Conservation (phyloP, 2,797 vertebrate species). For the Micromesistius poutassou region DNA sequence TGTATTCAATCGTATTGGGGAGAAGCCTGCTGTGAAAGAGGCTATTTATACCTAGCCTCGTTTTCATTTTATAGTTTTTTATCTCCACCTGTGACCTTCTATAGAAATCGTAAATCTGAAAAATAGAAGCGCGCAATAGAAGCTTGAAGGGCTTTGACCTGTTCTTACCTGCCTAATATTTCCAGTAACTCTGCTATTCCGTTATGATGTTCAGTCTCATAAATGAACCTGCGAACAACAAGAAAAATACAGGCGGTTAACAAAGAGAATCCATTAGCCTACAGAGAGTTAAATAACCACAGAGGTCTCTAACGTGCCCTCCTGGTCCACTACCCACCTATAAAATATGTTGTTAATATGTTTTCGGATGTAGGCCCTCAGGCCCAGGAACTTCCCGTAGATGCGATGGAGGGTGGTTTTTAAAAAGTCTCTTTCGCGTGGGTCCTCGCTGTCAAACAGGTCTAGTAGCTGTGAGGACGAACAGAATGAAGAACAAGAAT, state of each 20-base stretch:
- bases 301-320: background rate
- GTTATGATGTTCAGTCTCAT: constrained; percentile 99
- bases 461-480: constrained; percentile 83
- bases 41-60: too few species aligned
- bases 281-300: background rate
- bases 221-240: constrained; percentile 87
- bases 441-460: constrained; percentile 98
- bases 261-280: background rate
- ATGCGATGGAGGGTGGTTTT: constrained; percentile 99
- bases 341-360: constrained; percentile 99
- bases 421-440: constrained; percentile 96
- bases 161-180: constrained; percentile 92
- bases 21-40: background rate
- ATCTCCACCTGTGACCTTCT: background rate
- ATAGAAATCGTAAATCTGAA: background rate
- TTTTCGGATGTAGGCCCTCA: constrained; percentile 98
- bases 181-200: constrained; percentile 99
- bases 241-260: background rate
- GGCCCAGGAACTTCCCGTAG: constrained; percentile 98
- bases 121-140: background rate
- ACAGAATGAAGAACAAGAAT: background rate
- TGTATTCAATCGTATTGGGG: background rate
- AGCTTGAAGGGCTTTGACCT: background rate
- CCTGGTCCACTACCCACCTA: constrained; percentile 78
- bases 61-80: background rate